Evolutionary conservation across 2,888 invertebrate genomes (phyloP).

Genomic region (Parelbella ahira): DNA sequence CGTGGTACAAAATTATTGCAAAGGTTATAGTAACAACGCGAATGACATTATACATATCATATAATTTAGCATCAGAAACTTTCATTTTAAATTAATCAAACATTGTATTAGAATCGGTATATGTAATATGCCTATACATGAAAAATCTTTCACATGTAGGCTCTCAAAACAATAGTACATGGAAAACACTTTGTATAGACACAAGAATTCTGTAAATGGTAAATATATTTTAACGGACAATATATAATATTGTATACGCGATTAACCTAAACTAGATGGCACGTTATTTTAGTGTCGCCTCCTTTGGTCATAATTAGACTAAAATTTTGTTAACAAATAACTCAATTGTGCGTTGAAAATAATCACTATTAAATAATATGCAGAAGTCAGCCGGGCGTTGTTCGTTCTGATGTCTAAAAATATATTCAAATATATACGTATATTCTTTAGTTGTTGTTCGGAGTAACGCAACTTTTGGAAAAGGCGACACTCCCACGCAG

Average conservation of each 20-base stretch:
- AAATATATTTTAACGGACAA: slow-evolving; percentile 82
- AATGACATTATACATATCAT: slow-evolving; percentile 56
- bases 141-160: slow-evolving; percentile 74
- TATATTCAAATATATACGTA: slow-evolving; percentile 8
- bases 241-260: slow-evolving; percentile 82
- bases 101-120: slow-evolving; percentile 36
- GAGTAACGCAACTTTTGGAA: slow-evolving; percentile 34
- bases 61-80: slow-evolving; percentile 35
- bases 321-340: slow-evolving; percentile 53
- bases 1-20: slow-evolving; percentile 68
- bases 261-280: slow-evolving; percentile 82
- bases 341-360: slow-evolving; percentile 75
- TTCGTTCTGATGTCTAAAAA: slow-evolving; percentile 25
- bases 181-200: slow-evolving; percentile 81
- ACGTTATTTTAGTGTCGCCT: slow-evolving; percentile 78
- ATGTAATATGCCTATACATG: slow-evolving; percentile 43
- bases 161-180: slow-evolving; percentile 82
- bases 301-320: slow-evolving; percentile 69
- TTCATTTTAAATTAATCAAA: slow-evolving; percentile 41
- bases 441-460: slow-evolving; percentile 22
- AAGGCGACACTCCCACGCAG: slow-evolving; percentile 77
- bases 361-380: slow-evolving; percentile 48
- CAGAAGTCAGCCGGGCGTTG: slow-evolving; percentile 35
- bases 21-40: slow-evolving; percentile 47
- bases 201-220: slow-evolving; percentile 81